Evolutionary conservation across 2,113 vertebrate species (phyloP).

Genomic region (Irena cyanogastra): DNA sequence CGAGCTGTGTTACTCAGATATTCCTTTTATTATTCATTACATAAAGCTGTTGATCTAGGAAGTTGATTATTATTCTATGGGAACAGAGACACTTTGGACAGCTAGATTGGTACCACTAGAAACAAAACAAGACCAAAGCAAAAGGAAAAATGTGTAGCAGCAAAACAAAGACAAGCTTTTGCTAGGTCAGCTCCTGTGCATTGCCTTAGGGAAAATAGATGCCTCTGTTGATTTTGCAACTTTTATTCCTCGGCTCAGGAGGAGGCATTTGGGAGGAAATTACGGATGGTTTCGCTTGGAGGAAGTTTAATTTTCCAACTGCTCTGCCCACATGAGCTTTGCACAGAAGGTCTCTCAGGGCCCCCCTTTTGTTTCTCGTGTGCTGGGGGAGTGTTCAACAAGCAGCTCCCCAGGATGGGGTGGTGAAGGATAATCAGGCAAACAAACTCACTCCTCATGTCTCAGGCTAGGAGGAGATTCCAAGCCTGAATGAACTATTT

Average conservation of each 20-base stretch:
- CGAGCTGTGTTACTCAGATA: slow-evolving; percentile 9
- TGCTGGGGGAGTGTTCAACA: background rate
- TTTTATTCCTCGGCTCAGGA: background rate
- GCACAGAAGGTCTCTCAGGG: background rate
- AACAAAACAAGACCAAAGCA: slow-evolving; percentile 38
- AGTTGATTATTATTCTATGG: slow-evolving; percentile 72
- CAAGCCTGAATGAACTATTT: background rate
- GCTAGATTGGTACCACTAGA: slow-evolving; percentile 60
- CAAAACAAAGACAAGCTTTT: slow-evolving; percentile 60
- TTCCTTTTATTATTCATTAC: slow-evolving; percentile 69
- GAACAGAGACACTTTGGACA: slow-evolving; percentile 68
- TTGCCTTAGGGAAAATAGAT: background rate
- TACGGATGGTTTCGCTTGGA: background rate
- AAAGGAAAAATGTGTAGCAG: slow-evolving; percentile 46
- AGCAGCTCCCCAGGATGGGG: background rate
- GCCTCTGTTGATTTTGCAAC: slow-evolving; percentile 1
- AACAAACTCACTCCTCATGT: background rate
- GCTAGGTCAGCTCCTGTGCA: slow-evolving; percentile 45
- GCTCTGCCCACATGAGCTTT: background rate
- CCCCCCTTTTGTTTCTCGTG: background rate
- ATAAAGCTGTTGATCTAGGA: slow-evolving; percentile 67
- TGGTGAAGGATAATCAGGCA: background rate
- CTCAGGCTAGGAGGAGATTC: background rate
- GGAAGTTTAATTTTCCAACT: slow-evolving; percentile 5
- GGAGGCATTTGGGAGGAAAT: slow-evolving; percentile 14